Percentiles rank a stretch among this genome's conserved stretches.
Conservation (phyloP, 2,888 invertebrate species). For the Ischnura elegans region DNA sequence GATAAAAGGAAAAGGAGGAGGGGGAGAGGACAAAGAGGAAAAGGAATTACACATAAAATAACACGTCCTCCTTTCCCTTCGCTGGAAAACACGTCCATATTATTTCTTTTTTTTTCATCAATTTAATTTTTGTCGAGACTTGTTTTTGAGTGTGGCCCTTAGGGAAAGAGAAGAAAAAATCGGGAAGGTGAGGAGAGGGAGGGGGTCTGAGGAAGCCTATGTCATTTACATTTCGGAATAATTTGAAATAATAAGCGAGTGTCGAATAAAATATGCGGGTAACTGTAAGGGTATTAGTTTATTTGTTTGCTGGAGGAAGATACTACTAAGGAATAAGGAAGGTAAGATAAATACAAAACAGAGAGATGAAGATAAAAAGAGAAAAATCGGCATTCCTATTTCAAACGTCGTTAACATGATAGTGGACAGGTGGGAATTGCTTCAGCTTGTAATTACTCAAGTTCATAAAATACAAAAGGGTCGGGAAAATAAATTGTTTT, state of each 20-base stretch:
- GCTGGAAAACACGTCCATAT: not conserved
- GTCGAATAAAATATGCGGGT: not conserved
- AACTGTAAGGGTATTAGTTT: not conserved
- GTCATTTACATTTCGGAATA: conserved; percentile 4
- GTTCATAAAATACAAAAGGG: not conserved
- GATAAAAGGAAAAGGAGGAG: not conserved
- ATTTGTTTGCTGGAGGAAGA: not conserved
- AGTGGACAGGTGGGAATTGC: not conserved
- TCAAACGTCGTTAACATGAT: not conserved
- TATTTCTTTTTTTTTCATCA: not conserved
- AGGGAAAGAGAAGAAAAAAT: not conserved
- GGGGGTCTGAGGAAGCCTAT: not conserved
- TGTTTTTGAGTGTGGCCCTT: not conserved
- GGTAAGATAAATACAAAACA: not conserved
- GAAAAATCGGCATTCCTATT: not conserved
- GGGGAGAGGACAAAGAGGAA: no score
- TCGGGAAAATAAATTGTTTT: not conserved
- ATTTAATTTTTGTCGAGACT: not conserved
- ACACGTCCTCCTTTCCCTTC: conserved; percentile 1
- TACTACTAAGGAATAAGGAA: not conserved
- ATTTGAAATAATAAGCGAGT: not conserved
- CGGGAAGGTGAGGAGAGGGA: not conserved
- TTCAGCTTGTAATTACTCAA: not conserved
- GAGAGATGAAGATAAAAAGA: not conserved
- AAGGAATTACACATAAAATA: not conserved